phyloP scores from a whole-genome alignment of 1,140 invertebrate species.

The Rhopalosiphum padi region DNA sequence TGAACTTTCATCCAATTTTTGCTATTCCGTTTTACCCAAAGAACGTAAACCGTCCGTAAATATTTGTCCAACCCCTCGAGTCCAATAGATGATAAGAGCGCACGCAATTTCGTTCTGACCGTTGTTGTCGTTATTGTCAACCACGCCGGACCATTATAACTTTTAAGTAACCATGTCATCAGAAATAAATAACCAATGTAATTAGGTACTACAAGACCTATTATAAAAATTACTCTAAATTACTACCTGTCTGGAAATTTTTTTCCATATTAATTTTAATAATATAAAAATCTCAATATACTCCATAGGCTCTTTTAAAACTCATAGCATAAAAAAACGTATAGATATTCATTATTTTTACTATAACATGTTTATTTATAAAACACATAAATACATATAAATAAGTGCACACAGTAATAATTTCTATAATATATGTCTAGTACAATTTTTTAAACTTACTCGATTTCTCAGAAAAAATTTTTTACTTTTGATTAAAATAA shows the following conservation, averaged over 20 bases:
- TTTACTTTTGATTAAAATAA: neutral
- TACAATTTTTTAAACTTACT: neutral
- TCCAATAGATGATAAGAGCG: conserved; percentile 17
- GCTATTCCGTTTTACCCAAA: neutral
- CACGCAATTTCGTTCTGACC: neutral
- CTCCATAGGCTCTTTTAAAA: too few relatives aligned
- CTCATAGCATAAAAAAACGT: neutral
- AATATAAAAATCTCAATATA: neutral
- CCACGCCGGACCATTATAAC: neutral
- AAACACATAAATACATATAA: neutral
- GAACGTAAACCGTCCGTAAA: neutral
- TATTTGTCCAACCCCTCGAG: conserved; percentile 27
- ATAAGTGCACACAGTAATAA: neutral
- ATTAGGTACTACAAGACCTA: neutral
- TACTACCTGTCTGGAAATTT: neutral
- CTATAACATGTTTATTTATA: neutral
- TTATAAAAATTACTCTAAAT: neutral
- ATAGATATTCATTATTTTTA: neutral
- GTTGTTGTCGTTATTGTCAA: neutral
- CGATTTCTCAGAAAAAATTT: neutral
- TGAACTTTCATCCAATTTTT: conserved; percentile 21
- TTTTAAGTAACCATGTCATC: neutral
- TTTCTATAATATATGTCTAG: neutral
- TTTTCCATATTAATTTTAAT: neutral
- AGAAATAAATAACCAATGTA: conserved; percentile 1